These are phyloP conservation scores for Diarsia dahlii DNA, from an alignment of 2,888 invertebrate species.

Conservation along the genomic window DNA sequence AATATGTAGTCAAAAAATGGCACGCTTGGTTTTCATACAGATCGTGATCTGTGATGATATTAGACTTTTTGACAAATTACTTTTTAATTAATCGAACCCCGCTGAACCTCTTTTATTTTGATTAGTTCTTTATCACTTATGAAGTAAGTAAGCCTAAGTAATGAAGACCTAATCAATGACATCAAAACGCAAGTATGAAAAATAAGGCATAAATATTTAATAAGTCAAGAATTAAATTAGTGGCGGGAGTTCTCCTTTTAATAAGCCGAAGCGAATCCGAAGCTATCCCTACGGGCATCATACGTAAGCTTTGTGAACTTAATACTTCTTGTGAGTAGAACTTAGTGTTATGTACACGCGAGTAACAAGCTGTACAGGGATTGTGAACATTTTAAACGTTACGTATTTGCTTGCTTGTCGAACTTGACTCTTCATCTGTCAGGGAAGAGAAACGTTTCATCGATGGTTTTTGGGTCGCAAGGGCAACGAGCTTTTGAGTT, in stretches of 20 bases:
- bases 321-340: constrained; percentile 51
- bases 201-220: not conserved
- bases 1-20: too few species aligned
- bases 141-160: too few species aligned
- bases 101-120: too few species aligned
- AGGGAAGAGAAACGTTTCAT: not conserved
- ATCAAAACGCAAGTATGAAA: not conserved
- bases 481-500: too few species aligned
- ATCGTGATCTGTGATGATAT: too few species aligned
- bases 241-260: constrained; percentile 28
- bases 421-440: not conserved
- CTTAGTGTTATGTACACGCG: constrained; percentile 31
- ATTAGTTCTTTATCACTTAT: too few species aligned
- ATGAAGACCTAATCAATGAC: not conserved
- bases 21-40: too few species aligned
- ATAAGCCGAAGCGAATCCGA: constrained; percentile 27
- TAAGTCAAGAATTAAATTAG: constrained; percentile 28
- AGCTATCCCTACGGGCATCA: constrained; percentile 37
- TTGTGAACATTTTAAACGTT: constrained; percentile 1
- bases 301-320: constrained; percentile 43
- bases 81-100: too few species aligned
- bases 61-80: too few species aligned
- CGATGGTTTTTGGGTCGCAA: not conserved
- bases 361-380: constrained; percentile 14
- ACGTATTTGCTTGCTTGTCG: not conserved